Base-by-base conservation (phyloP, 2,113 vertebrate species). In the Callipepla squamata region DNA sequence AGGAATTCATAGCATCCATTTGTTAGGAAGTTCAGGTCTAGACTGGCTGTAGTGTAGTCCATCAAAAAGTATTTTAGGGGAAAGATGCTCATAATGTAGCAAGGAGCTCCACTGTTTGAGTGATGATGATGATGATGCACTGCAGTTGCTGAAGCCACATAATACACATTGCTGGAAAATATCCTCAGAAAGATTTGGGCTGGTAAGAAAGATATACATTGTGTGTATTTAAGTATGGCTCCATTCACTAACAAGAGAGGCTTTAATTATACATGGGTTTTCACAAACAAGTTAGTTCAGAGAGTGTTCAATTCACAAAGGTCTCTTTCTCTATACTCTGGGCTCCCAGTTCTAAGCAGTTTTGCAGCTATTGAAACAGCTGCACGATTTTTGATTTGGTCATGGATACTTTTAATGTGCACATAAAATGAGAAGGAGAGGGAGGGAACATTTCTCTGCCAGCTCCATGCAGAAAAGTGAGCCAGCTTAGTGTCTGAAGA, bases 261-360 rank as follows among this genome's bases (percentile, higher is more conserved):
- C 88, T 97, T 97, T 96, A 97, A 97, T 97, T 97, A 97, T 97
- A 97, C 96, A 97, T 97, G 96, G 93, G 40, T 95, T 97, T 96
- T 93, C 95, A 97, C 97, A 96, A 97, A 97, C 96, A 97, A 96
- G 94, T 96, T 96, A 94, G 96, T 95, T 96, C 92, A 95, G 96
- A 96, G 93, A 94, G 81, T 40, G 78, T 92, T 97, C 88, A 97
- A 97, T 96, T 94, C 97, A 96, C 95, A 93, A 89, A 96, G 96
- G 96, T 87, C 97, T 97, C 97, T 94, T 97, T 97, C 88, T 80
- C 91, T 92, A 57, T 95, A 93, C 94, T 96, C 91, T 58, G 67
- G 94, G 94, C 95, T 97, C 97, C 78, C 89, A 2, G 51, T 97
- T 96, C 94, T 89, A 93, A 94, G 91, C 93, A 94, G 88, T 96